Conservation (phyloP, 2,797 vertebrate genomes). For the Menidia menidia region DNA sequence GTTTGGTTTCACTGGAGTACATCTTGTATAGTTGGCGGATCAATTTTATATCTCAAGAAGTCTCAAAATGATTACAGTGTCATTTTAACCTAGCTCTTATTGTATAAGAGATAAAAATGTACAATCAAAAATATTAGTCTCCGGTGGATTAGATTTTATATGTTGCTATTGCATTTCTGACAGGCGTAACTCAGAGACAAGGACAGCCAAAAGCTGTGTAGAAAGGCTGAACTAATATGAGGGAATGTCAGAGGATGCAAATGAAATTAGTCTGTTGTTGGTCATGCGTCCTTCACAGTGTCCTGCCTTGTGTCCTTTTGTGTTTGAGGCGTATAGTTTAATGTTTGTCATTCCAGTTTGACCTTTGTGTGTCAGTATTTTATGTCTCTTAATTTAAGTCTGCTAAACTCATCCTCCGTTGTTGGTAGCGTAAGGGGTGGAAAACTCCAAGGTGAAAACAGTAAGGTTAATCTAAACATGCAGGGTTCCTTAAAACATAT, state of each 20-base stretch:
- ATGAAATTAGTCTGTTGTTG: slow-evolving; percentile 23
- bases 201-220: slow-evolving; percentile 18
- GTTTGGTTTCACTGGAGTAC: no score
- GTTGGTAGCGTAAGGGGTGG: not conserved
- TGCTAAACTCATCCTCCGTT: slow-evolving; percentile 1
- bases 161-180: not conserved
- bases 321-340: not conserved
- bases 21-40: not conserved
- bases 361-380: not conserved
- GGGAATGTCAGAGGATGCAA: slow-evolving; percentile 10
- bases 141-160: slow-evolving; percentile 29
- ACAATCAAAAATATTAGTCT: slow-evolving; percentile 2
- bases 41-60: not conserved
- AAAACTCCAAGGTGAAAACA: slow-evolving; percentile 1
- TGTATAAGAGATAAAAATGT: not conserved
- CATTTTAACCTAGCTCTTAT: not conserved
- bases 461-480: slow-evolving; percentile 1
- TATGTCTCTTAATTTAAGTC: slow-evolving; percentile 7
- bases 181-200: slow-evolving; percentile 29
- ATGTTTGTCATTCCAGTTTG: slow-evolving; percentile 5
- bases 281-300: slow-evolving; percentile 1
- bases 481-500: not conserved
- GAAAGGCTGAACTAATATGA: slow-evolving; percentile 5
- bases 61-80: not conserved
- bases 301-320: not conserved